Evolutionary conservation across 2,888 invertebrate species (phyloP).

Genomic region (Coleophora deauratella): DNA sequence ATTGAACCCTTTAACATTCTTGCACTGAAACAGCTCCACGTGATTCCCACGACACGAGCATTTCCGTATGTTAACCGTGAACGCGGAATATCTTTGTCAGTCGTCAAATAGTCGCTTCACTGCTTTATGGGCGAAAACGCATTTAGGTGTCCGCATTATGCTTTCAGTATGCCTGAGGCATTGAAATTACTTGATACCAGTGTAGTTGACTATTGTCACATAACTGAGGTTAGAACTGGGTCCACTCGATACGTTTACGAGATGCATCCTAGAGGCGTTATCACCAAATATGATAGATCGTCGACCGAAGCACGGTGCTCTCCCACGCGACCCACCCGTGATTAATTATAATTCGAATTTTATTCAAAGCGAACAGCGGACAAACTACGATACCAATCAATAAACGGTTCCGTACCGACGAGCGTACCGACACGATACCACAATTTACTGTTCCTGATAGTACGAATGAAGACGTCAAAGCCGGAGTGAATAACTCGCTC

Average conservation of each 20-base stretch:
- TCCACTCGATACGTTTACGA: conserved; percentile 58
- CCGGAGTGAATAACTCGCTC: conserved; percentile 46
- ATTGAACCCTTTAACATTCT: conserved; percentile 29
- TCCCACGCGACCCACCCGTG: conserved; percentile 68
- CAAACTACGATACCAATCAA: conserved; percentile 73
- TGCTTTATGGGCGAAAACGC: neutral
- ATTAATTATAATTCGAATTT: conserved; percentile 75
- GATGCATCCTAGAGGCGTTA: conserved; percentile 68
- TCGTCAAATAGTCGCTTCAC: no score
- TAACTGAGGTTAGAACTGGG: conserved; percentile 49
- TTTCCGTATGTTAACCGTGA: conserved; percentile 2
- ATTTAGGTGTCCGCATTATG: conserved; percentile 14
- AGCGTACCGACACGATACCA: conserved; percentile 68
- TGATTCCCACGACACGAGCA: neutral
- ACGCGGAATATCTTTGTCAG: neutral
- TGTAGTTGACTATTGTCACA: conserved; percentile 42
- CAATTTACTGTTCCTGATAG: conserved; percentile 68
- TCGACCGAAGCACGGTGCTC: conserved; percentile 59
- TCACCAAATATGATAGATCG: conserved; percentile 75
- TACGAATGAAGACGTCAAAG: conserved; percentile 67
- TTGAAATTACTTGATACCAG: conserved; percentile 40
- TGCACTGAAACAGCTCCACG: conserved; percentile 1
- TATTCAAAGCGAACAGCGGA: conserved; percentile 74
- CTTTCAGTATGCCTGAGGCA: no score
- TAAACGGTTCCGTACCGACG: conserved; percentile 73